A percentile compares a stretch with the other conserved stretches of the same genome.
phyloP scores from a whole-genome alignment of 2,888 invertebrate species.

The Phalera bucephala region DNA sequence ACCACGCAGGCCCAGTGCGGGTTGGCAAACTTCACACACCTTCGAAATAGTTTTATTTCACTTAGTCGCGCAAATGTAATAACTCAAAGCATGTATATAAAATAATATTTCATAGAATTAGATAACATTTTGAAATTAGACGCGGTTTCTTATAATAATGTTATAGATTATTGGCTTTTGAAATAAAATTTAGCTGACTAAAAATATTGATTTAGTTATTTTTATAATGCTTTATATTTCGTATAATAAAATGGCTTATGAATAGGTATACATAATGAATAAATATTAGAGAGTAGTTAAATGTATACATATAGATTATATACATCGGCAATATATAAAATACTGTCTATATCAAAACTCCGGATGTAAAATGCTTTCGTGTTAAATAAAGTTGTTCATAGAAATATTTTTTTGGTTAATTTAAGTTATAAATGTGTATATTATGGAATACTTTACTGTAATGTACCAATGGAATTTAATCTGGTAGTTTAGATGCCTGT shows the following conservation, averaged over 20 bases:
- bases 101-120: background rate
- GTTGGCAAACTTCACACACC: no score
- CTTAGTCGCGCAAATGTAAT: no score
- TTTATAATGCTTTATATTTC: constrained; percentile 18
- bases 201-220: constrained; percentile 6
- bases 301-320: background rate
- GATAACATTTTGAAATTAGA: background rate
- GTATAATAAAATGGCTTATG: constrained; percentile 24
- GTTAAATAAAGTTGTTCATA: constrained; percentile 13
- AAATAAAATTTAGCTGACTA: constrained; percentile 17
- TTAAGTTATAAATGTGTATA: no score
- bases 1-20: no score
- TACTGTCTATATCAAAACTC: constrained; percentile 63
- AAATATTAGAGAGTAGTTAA: background rate
- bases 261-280: constrained; percentile 15
- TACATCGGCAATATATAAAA: constrained; percentile 15
- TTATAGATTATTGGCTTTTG: constrained; percentile 3
- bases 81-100: constrained; percentile 1
- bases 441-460: no score
- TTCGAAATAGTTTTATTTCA: no score
- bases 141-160: constrained; percentile 1
- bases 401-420: no score
- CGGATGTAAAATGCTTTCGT: constrained; percentile 31
- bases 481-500: constrained; percentile 54
- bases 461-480: constrained; percentile 62